A percentile compares a stretch with the other conserved stretches of the same genome.
These are phyloP conservation scores for Isaurus tuberculatus DNA, from an alignment of 92 coral and sea anemone genomes.

Conservation along the genomic window DNA sequence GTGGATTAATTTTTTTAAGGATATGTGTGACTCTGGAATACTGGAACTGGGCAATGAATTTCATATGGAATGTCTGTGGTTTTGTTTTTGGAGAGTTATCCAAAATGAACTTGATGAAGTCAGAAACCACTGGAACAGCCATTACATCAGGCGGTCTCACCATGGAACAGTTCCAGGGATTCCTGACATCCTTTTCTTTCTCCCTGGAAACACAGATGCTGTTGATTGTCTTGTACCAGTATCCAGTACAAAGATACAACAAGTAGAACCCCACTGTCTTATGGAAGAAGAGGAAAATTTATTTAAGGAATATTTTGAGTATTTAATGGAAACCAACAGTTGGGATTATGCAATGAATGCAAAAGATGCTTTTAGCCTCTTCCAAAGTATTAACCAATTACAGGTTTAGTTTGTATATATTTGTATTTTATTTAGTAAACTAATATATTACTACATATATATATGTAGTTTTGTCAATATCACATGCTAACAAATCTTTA, in stretches of 20 bases:
- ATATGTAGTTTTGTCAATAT: not conserved
- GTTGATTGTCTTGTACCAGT: conserved; percentile 66
- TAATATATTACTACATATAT: not conserved
- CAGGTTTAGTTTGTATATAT: conserved; percentile 16
- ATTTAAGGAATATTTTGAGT: conserved; percentile 64
- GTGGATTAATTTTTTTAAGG: conserved; percentile 14
- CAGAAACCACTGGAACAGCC: conserved; percentile 67
- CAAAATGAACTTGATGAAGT: conserved; percentile 53
- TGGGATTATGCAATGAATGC: conserved; percentile 55
- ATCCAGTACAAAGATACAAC: conserved; percentile 48
- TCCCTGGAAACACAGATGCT: conserved; percentile 64
- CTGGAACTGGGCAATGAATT: not conserved
- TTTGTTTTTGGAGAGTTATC: conserved; percentile 30
- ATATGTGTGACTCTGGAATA: not conserved
- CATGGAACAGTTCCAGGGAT: no score
- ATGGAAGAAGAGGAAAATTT: conserved; percentile 48
- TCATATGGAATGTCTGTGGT: no score
- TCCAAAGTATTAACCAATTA: not conserved
- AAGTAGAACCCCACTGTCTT: conserved; percentile 43
- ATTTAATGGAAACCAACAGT: conserved; percentile 57
- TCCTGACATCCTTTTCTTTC: conserved; percentile 53
- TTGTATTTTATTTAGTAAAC: not conserved
- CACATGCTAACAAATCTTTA: no score
- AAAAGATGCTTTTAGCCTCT: conserved; percentile 60
- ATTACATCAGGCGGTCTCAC: conserved; percentile 28